Evolutionary conservation across 2,113 vertebrate genomes (phyloP).

Genomic region (Thymallus thymallus): DNA sequence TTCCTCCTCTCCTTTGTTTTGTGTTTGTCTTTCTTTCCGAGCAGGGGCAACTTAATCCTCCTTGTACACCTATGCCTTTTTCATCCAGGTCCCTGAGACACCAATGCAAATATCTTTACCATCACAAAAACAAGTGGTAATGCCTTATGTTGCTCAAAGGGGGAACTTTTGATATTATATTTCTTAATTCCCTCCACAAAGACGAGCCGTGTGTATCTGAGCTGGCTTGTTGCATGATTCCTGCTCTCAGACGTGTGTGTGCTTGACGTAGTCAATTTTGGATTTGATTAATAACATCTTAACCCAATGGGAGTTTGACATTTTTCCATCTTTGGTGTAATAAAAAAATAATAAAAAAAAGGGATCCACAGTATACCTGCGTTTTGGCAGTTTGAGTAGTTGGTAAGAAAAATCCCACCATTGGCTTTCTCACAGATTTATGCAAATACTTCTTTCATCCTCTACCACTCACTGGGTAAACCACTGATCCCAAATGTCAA

Average conservation of each 20-base stretch:
- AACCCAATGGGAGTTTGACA: too few relatives aligned
- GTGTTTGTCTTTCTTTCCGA: conserved; percentile 25
- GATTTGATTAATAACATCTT: too few relatives aligned
- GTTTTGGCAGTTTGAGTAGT: background rate
- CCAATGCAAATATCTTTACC: conserved; percentile 47
- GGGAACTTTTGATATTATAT: background rate
- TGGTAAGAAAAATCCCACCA: background rate
- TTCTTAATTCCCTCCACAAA: too few relatives aligned
- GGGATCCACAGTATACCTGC: background rate
- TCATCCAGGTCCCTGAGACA: conserved; percentile 33
- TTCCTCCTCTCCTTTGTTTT: conserved; percentile 60
- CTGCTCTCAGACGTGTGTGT: too few relatives aligned
- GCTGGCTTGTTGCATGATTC: too few relatives aligned
- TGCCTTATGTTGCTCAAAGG: conserved; percentile 15
- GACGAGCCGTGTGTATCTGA: too few relatives aligned
- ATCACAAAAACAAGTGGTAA: conserved; percentile 30
- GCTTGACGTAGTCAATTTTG: too few relatives aligned
- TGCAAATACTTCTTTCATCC: background rate
- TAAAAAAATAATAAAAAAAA: too few relatives aligned
- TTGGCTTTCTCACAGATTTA: background rate
- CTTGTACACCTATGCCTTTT: conserved; percentile 67
- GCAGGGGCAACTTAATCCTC: conserved; percentile 60
- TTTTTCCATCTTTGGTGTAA: too few relatives aligned
- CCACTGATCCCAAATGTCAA: conserved; percentile 1
- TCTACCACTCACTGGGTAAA: background rate